Evolutionary conservation across 2,113 vertebrate species (phyloP), one percentile per base, ranked within the genome.

Genomic region (Lophius piscatorius): DNA sequence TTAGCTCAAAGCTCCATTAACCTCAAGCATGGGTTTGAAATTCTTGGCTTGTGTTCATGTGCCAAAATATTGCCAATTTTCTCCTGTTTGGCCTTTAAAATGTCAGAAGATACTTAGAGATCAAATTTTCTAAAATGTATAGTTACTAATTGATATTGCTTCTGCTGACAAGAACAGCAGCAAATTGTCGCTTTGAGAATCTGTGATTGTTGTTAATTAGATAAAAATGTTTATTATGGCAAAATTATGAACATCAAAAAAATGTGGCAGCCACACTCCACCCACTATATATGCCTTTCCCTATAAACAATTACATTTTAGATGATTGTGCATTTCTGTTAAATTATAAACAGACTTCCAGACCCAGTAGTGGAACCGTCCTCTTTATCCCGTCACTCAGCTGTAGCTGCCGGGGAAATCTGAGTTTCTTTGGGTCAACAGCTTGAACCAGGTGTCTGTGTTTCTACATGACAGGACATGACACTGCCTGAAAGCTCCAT

Each of bases 371-470:
- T 45, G 34, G 0, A 17, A 24, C 59, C 35, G 29, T 66, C 51
- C 21, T 47, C 56, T 58, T 58, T 42, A 38, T 63, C 51, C 39
- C 16, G 38, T 75, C 63, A 67, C 44, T 55, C 52, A 68, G 65
- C 55, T n/a, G 0, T 40, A 35, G 7, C 9, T 29, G 45, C 51
- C 24, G 52, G 67, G 56, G 48, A 67, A 67, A 80, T 63, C 33
- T 54, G 70, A 44, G 50, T 72, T 74, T 59, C 11, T 83, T 58
- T 39, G 63, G 79, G 68, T 87, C 72, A 80, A 21, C 64, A 71
- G 66, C 41, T 62, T 71, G 63, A 83, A 47, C 68, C 56, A 28
- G 71, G 50, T 74, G 50, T 74, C 76, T 80, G 44, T 47, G 49
- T 40, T 0, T 63, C 61, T 71, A 51, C 58, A 81, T 81, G 78